These are phyloP conservation scores for Onychostoma macrolepis DNA, from an alignment of 2,113 vertebrate genomes.

Conservation along the genomic window DNA sequence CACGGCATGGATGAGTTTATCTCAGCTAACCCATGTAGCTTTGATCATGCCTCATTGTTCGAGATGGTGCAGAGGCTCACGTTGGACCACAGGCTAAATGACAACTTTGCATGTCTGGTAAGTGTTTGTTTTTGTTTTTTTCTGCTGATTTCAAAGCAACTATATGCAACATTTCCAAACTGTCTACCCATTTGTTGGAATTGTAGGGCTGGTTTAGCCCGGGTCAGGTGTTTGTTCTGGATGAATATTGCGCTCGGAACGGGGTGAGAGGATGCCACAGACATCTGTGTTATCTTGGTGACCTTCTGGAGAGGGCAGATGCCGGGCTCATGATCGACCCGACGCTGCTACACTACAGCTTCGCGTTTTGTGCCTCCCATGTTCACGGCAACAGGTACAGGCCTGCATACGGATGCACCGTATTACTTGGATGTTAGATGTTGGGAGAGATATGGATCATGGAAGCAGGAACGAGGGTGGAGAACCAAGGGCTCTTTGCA, in stretches of 20 bases:
- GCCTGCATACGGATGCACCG: background rate
- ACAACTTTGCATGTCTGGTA: constrained; percentile 99
- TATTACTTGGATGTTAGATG: constrained; percentile 5
- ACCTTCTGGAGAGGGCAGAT: constrained; percentile 95
- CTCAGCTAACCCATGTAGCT: constrained; percentile 99
- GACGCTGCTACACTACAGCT: constrained; percentile 98
- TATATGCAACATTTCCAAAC: background rate
- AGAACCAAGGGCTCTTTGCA: background rate
- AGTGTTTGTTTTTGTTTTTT: constrained; percentile 73
- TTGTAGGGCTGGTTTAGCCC: constrained; percentile 99
- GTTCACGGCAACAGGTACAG: constrained; percentile 98
- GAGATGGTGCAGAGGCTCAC: constrained; percentile 99
- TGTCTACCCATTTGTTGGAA: constrained; percentile 33
- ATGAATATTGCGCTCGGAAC: constrained; percentile 97
- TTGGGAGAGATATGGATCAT: background rate
- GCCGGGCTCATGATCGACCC: constrained; percentile 97
- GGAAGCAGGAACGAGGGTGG: background rate
- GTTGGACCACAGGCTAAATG: constrained; percentile 99
- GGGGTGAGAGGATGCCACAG: constrained; percentile 97
- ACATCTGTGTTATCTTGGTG: constrained; percentile 96
- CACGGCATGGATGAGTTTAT: constrained; percentile 99
- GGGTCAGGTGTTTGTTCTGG: constrained; percentile 98
- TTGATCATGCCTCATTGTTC: constrained; percentile 99
- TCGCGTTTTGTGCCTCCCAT: constrained; percentile 98
- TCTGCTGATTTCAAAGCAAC: background rate